Evolutionary conservation across 2,888 invertebrate species (phyloP).

Genomic region (Charanyca ferruginea): DNA sequence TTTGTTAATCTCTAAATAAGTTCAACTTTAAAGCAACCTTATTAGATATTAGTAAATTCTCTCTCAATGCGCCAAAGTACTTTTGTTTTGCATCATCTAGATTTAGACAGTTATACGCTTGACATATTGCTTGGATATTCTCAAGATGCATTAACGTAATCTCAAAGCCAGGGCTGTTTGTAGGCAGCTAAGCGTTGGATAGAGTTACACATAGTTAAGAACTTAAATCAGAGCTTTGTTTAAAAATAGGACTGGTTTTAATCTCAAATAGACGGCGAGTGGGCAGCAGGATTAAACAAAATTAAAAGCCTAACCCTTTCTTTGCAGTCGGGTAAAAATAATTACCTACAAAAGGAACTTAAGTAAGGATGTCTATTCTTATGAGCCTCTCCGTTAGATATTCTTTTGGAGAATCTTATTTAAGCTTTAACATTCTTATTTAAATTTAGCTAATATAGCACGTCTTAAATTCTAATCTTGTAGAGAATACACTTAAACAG

Average conservation of each 20-base stretch:
- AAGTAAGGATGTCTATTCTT: too few relatives aligned
- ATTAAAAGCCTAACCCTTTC: too few relatives aligned
- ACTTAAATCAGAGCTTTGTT: slow-evolving; percentile 4
- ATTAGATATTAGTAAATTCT: slow-evolving; percentile 31
- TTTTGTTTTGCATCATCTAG: slow-evolving; percentile 58
- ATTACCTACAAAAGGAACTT: too few relatives aligned
- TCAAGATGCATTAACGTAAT: slow-evolving; percentile 72
- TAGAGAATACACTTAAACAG: slow-evolving; percentile 47
- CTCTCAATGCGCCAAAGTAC: slow-evolving; percentile 18
- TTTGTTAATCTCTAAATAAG: slow-evolving; percentile 17
- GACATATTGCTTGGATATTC: slow-evolving; percentile 68
- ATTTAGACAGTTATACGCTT: slow-evolving; percentile 56
- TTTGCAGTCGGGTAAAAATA: too few relatives aligned
- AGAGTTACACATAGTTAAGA: slow-evolving; percentile 22
- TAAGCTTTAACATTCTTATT: neutral
- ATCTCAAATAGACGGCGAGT: neutral
- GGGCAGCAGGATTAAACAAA: too few relatives aligned
- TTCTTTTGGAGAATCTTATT: neutral
- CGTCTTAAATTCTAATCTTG: slow-evolving; percentile 46
- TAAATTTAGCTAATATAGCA: slow-evolving; percentile 26
- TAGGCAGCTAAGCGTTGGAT: slow-evolving; percentile 33
- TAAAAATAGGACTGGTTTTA: slow-evolving; percentile 4
- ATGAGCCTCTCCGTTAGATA: neutral
- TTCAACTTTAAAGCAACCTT: slow-evolving; percentile 37
- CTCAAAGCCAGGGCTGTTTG: slow-evolving; percentile 33